Percentiles rank a stretch among this genome's conserved stretches.
Evolutionary conservation across 2,113 vertebrate genomes (phyloP).

Genomic region (Phaethon lepturus): DNA sequence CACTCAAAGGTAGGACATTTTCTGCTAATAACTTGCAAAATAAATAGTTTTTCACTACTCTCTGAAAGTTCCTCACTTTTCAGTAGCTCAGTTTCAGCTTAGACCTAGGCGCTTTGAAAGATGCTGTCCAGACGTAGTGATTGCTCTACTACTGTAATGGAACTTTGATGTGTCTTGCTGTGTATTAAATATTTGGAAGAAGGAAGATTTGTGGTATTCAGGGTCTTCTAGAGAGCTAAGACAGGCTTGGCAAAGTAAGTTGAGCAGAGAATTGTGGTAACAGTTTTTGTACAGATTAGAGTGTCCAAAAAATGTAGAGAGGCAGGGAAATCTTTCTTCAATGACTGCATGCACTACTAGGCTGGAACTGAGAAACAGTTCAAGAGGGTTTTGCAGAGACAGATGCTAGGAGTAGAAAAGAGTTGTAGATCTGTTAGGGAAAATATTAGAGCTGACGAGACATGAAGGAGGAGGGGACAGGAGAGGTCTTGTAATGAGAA

Average conservation of each 20-base stretch:
- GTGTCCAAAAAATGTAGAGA: not conserved
- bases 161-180: not conserved
- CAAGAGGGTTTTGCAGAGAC: not conserved
- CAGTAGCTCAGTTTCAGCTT: not conserved
- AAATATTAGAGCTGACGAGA: not conserved
- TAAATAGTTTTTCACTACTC: not conserved
- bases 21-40: not conserved
- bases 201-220: not conserved
- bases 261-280: not conserved
- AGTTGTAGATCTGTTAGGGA: not conserved
- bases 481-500: not conserved
- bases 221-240: not conserved
- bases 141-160: not conserved
- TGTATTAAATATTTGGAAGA: not conserved
- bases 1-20: slow-evolving; percentile 67
- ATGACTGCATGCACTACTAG: fast-evolving
- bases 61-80: not conserved
- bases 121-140: not conserved
- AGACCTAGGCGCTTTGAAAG: not conserved
- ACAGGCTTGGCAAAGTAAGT: not conserved
- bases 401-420: not conserved
- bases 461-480: not conserved
- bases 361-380: not conserved
- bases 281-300: not conserved
- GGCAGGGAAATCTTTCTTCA: not conserved